phyloP scores from a whole-genome alignment of 1,140 invertebrate genomes.

The Panonychus citri region DNA sequence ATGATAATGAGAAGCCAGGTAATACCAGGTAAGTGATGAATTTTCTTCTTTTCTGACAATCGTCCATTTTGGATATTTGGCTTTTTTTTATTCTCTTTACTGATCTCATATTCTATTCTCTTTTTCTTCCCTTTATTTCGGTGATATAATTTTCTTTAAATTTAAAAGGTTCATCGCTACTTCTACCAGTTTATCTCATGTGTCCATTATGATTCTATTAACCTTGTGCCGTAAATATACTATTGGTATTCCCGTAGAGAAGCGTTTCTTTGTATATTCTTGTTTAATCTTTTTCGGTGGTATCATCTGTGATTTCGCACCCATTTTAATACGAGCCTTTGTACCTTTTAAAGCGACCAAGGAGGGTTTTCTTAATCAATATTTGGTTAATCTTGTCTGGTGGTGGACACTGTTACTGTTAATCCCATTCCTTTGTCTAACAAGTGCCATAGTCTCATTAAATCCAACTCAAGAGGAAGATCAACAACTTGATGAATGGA shows the following conservation, averaged over 20 bases:
- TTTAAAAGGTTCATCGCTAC: neutral
- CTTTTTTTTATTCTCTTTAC: no score
- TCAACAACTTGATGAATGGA: no score
- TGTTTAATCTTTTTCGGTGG: conserved; percentile 45
- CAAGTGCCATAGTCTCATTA: neutral
- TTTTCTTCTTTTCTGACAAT: no score
- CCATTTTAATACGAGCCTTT: conserved; percentile 9
- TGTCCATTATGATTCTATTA: neutral
- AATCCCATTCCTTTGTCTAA: conserved; percentile 35
- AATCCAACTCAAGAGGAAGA: no score
- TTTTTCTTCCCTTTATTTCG: no score
- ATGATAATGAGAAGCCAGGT: no score
- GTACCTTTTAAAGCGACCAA: conserved; percentile 44
- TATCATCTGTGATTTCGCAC: conserved; percentile 52
- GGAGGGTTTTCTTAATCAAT: conserved; percentile 64
- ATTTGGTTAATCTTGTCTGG: conserved; percentile 87
- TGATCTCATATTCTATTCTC: no score
- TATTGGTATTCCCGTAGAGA: neutral
- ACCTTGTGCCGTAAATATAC: conserved; percentile 5
- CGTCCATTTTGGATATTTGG: no score
- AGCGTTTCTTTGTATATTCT: conserved; percentile 2
- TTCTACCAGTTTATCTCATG: neutral
- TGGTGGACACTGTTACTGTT: conserved; percentile 60
- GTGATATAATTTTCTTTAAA: no score
- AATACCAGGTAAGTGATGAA: no score